Conservation (phyloP, 2,888 invertebrate genomes). For the Hermaeophaga mercurialis region DNA sequence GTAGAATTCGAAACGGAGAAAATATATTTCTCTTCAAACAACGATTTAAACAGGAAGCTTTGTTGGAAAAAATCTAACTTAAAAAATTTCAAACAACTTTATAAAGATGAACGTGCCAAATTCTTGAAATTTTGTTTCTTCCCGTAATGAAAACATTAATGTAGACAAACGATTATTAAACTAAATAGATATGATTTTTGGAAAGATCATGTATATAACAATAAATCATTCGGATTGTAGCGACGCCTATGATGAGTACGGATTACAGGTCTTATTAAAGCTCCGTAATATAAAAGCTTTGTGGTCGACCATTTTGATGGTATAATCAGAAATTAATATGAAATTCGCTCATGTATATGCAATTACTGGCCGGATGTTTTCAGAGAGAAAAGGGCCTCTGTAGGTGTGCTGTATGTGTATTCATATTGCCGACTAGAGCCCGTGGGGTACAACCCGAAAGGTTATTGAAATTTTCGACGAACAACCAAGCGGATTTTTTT, state of each 20-base stretch:
- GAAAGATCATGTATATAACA: not conserved
- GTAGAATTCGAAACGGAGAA: no score
- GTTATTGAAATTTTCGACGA: constrained; percentile 19
- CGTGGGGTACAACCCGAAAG: constrained; percentile 1
- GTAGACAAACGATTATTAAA: no score
- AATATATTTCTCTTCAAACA: no score
- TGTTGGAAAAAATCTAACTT: no score
- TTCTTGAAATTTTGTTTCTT: no score
- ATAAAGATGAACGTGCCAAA: no score
- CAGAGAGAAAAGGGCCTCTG: constrained; percentile 44
- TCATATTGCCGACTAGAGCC: constrained; percentile 23
- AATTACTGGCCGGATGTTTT: constrained; percentile 57
- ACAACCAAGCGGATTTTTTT: not conserved
- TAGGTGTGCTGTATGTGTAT: constrained; percentile 41
- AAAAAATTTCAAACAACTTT: no score
- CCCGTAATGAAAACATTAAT: no score
- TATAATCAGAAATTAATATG: constrained; percentile 61
- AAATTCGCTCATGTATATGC: constrained; percentile 61
- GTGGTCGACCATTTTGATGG: constrained; percentile 57
- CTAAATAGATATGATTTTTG: no score
- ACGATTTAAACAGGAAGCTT: no score
- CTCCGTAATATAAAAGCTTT: constrained; percentile 59
- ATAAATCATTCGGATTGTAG: not conserved
- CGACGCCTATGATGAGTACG: constrained; percentile 47
- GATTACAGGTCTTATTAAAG: constrained; percentile 59